Evolutionary conservation across 2,888 invertebrate genomes (phyloP).

Genomic region (Galeruca laticollis): DNA sequence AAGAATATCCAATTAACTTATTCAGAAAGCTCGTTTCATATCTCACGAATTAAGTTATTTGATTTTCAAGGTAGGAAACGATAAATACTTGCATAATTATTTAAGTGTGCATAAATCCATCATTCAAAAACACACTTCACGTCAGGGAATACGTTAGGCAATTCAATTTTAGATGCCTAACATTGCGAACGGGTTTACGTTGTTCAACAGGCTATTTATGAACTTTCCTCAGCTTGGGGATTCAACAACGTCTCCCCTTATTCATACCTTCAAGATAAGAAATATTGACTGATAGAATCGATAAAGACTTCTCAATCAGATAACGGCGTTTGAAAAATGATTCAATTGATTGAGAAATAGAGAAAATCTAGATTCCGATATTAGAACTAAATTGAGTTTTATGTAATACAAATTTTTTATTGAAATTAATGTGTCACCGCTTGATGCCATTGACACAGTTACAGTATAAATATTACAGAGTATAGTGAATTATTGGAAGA

Average conservation of each 20-base stretch:
- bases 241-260: background rate
- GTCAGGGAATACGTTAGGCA: background rate
- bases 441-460: too few species aligned
- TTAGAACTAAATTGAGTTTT: too few species aligned
- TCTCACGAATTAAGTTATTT: background rate
- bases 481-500: too few species aligned
- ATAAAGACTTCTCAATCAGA: background rate
- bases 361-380: too few species aligned
- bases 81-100: background rate
- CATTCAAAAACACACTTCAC: slow-evolving; percentile 1
- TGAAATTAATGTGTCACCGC: too few species aligned
- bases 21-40: background rate
- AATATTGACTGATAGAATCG: background rate
- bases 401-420: too few species aligned
- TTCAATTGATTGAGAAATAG: too few species aligned
- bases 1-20: too few species aligned
- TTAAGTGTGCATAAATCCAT: background rate
- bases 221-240: background rate
- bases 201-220: background rate
- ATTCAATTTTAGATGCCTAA: background rate
- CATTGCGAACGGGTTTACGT: background rate
- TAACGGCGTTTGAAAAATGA: too few species aligned
- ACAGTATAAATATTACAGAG: too few species aligned
- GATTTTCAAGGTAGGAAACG: background rate
- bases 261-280: background rate